Base-by-base conservation (phyloP, 2,888 invertebrate genomes). In the Hecatera dysodea region DNA sequence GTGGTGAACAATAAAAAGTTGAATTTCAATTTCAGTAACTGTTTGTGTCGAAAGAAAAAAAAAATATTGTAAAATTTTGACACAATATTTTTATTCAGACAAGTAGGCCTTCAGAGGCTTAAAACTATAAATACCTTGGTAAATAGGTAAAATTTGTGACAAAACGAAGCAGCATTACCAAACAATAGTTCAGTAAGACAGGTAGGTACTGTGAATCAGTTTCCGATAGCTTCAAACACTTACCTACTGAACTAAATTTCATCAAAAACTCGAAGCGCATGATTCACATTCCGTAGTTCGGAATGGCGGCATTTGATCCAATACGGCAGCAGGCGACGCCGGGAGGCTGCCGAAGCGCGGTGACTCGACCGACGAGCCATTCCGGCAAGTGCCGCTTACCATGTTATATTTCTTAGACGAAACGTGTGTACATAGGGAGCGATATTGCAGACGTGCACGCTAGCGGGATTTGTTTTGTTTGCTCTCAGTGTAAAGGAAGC, bases 381-480 rank as follows among this genome's bases (percentile, higher is more conserved):
- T 66, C 61, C 78, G 33, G 53, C 62, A 63, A 77, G 53, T 61
- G 52, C 39, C 66, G 81, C 72, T 75, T 74, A 67, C 72, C 71
- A 60, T 72, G 75, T 78, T 77, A 75, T 71, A 80, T 70, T 78
- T 78, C 73, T 82, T 56, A 29, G 62, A 74, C 64, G 60, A 57
- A 68, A 29, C 69, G 44, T 24, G 22, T 42, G 73, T 76, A 79
- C 77, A 82, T 60, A 60, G 48, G 69, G 46, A 22, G 3, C 22
- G 3, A 6, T 24, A 63, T 9, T 19, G 5, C 27, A n/a, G 53
- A 36, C 72, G 24, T n/a, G 29, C 48, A 33, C 57, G 56, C 42
- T 55, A 22, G 4, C 7, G n/a, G 57, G 15, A 57, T 44, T 44
- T 67, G 56, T 50, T 44, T 27, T 24, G 2, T 56, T 56, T 69